A percentile compares a stretch with the other conserved stretches of the same genome.
phyloP scores from a whole-genome alignment of 2,797 vertebrate genomes.

The Sebastes umbrosus region DNA sequence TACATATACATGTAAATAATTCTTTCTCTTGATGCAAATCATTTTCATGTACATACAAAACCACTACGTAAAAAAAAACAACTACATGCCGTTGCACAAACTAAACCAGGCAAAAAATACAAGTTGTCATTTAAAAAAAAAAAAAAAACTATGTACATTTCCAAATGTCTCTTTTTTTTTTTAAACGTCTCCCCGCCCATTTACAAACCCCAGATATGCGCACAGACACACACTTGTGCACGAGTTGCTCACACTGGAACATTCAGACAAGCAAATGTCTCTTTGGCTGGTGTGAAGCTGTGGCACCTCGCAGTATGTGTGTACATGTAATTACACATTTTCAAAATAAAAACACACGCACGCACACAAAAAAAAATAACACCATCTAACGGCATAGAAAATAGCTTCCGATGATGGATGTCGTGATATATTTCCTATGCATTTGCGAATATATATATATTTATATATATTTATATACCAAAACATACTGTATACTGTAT shows the following conservation, averaged over 20 bases:
- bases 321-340: slow-evolving; percentile 56
- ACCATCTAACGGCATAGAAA: slow-evolving; percentile 66
- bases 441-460: slow-evolving; percentile 58
- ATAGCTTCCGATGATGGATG: slow-evolving; percentile 60
- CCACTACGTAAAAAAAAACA: slow-evolving; percentile 75
- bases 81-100: slow-evolving; percentile 81
- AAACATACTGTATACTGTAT: slow-evolving; percentile 71
- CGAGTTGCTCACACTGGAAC: slow-evolving; percentile 74
- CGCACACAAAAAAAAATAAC: slow-evolving; percentile 52
- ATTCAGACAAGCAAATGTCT: slow-evolving; percentile 82
- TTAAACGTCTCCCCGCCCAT: slow-evolving; percentile 50
- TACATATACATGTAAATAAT: slow-evolving; percentile 76
- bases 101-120: slow-evolving; percentile 77
- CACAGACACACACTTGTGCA: slow-evolving; percentile 61
- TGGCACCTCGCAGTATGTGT: slow-evolving; percentile 71
- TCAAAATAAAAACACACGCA: slow-evolving; percentile 31
- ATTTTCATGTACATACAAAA: slow-evolving; percentile 78
- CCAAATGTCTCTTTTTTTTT: slow-evolving; percentile 40
- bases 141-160: slow-evolving; percentile 79
- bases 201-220: slow-evolving; percentile 69
- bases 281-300: slow-evolving; percentile 92
- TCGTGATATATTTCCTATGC: slow-evolving; percentile 76
- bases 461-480: slow-evolving; percentile 73
- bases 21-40: slow-evolving; percentile 67
- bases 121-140: slow-evolving; percentile 58